These are phyloP conservation scores for Tromatobia lineatoria DNA, from an alignment of 2,888 invertebrate species.

Conservation along the genomic window DNA sequence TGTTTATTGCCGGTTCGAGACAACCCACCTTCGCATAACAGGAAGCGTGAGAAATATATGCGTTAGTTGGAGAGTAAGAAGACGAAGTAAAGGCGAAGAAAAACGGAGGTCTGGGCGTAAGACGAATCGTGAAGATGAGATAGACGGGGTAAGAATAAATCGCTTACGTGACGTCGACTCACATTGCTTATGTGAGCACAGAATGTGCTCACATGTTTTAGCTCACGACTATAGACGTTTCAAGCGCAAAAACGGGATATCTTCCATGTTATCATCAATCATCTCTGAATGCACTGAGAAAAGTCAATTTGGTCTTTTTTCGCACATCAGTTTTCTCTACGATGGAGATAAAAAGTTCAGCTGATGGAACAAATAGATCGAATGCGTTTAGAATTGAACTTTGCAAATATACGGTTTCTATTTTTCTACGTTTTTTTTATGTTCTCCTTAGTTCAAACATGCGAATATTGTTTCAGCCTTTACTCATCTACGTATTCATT, in stretches of 20 bases:
- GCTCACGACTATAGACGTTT: constrained; percentile 1
- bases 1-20: constrained; percentile 49
- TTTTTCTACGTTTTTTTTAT: neutral
- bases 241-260: constrained; percentile 17
- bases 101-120: constrained; percentile 2
- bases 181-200: neutral
- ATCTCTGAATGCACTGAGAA: neutral
- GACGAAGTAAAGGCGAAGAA: constrained; percentile 7
- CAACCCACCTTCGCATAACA: constrained; percentile 15
- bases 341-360: neutral
- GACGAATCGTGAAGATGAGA: constrained; percentile 40
- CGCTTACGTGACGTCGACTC: constrained; percentile 10
- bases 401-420: neutral
- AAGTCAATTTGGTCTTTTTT: neutral
- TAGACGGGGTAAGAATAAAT: constrained; percentile 41
- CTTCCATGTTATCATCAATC: constrained; percentile 12
- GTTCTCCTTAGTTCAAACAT: neutral
- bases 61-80: neutral
- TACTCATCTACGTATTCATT: neutral
- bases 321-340: neutral
- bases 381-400: neutral
- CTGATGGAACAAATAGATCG: neutral
- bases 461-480: neutral
- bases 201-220: neutral
- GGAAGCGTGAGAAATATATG: constrained; percentile 33